Evolutionary conservation across 2,797 vertebrate genomes (phyloP), one percentile per base, ranked within the genome.

Genomic region (Pangasius mekongensis): DNA sequence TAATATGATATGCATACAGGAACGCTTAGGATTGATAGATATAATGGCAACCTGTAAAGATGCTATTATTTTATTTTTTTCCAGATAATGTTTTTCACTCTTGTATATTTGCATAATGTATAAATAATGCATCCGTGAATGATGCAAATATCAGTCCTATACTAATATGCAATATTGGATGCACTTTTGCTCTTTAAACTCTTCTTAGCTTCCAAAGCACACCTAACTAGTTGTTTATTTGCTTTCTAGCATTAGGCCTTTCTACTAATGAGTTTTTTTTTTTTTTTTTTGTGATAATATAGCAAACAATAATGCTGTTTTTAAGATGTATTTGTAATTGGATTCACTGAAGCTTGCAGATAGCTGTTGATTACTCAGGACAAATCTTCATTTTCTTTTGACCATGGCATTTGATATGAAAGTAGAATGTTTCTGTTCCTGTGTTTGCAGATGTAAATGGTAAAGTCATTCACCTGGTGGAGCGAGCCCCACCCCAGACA

Each of bases 391-490:
- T 78, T 27, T 7, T 43, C 13, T 27, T 82, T 82, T 62, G 3
- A 43, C 3, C 56, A 5, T 64, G 11, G 13, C 24, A n/a, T 83
- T 83, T 82, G 24, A 11, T 78, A 56, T 56, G 49, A 84, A 33
- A 49, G 58, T 7, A 16, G 11, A 3, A 33, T 0, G 1, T 81
- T 81, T 86, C 71, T 49, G 36, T n/a, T 52, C 14, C 43, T 56
- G 24, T 83, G 24, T 62, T 33, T 16, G 86, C 90, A 99, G 98
- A 98, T 93, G 98, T 99, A 76, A 97, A 96, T 67, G 97, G 97
- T 52, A 99, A 98, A 90, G 98, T 99, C 81, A 99, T 99, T 87
- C 98, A 99, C 89, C 94, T 99, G 36, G 98, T 99, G 91, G 98
- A 99, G 92, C 95, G 98, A 3, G 98, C 98, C 0, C 98, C 98